These are phyloP conservation scores for Drosophila quasianomalipes DNA, from an alignment of 2,888 invertebrate genomes.

Conservation along the genomic window DNA sequence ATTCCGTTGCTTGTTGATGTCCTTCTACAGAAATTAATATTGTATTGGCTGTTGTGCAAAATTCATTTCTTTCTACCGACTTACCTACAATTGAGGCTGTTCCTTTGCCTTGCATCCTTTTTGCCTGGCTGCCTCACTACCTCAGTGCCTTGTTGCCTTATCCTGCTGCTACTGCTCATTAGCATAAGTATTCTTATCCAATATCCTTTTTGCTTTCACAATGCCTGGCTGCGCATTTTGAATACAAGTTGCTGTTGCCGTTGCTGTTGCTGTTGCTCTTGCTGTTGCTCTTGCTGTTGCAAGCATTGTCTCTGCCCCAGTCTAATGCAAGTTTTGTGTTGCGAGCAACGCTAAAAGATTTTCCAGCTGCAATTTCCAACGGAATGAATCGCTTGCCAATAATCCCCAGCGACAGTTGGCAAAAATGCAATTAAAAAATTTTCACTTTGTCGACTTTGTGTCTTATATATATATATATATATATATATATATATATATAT, in stretches of 20 bases:
- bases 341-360: conserved; percentile 52
- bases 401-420: conserved; percentile 79
- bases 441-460: conserved; percentile 58
- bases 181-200: conserved; percentile 62
- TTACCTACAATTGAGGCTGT: conserved; percentile 16
- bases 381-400: conserved; percentile 78
- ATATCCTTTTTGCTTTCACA: conserved; percentile 44
- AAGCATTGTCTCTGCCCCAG: neutral
- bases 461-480: neutral
- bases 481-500: neutral
- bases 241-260: conserved; percentile 37
- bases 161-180: conserved; percentile 53
- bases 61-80: neutral
- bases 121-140: neutral
- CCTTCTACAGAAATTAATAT: conserved; percentile 11
- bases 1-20: conserved; percentile 10
- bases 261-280: conserved; percentile 1
- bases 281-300: neutral
- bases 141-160: neutral
- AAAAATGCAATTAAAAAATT: conserved; percentile 82
- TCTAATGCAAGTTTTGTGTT: conserved; percentile 74
- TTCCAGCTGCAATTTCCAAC: conserved; percentile 68
- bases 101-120: conserved; percentile 6
- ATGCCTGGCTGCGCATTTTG: conserved; percentile 42
- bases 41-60: conserved; percentile 20